Evolutionary conservation across 2,113 vertebrate species (phyloP).

Genomic region (Varanus komodoensis): DNA sequence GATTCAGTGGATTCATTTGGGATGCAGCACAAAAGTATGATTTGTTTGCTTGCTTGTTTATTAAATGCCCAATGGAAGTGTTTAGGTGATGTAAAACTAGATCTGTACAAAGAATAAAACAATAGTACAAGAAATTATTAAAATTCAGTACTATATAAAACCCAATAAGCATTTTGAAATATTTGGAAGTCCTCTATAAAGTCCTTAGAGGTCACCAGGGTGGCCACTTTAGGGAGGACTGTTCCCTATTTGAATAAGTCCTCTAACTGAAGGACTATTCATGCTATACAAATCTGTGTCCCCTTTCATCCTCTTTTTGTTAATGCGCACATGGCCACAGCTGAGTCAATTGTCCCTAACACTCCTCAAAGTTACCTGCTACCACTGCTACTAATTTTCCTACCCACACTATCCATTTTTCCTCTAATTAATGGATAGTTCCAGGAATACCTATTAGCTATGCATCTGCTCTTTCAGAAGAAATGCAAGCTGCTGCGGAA

Average conservation of each 20-base stretch:
- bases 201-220: no score
- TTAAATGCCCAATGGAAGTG: background rate
- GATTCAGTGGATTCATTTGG: background rate
- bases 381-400: background rate
- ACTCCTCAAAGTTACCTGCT: background rate
- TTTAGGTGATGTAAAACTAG: background rate
- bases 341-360: background rate
- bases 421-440: background rate
- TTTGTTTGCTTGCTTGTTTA: background rate
- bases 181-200: no score
- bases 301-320: no score
- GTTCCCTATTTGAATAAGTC: no score
- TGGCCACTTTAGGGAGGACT: no score
- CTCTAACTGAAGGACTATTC: no score
- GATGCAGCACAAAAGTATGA: background rate
- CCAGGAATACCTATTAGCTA: no score
- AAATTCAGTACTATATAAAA: background rate
- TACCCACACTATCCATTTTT: background rate
- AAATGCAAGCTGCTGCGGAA: no score
- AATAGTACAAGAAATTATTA: background rate
- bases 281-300: no score
- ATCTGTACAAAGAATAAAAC: background rate
- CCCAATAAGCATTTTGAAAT: background rate
- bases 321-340: no score
- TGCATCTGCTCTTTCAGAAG: no score